Conservation (phyloP, 2,797 vertebrate species). For the Eremophila alpestris region DNA sequence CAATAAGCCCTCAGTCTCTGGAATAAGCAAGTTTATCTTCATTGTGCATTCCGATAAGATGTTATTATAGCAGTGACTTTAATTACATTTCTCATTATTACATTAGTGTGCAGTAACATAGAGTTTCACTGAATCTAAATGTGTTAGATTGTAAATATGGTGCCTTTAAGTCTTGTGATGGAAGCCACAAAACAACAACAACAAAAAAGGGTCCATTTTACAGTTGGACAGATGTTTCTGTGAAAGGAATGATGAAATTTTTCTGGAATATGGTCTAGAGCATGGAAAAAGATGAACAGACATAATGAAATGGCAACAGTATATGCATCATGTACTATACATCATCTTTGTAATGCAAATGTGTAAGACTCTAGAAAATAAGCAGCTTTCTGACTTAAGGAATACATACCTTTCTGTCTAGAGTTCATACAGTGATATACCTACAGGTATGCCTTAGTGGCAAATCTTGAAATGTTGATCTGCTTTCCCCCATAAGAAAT, state of each 20-base stretch:
- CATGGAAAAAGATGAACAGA: not conserved
- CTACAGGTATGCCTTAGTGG: not conserved
- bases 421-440: not conserved
- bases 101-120: conserved; percentile 61
- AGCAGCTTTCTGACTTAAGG: not conserved
- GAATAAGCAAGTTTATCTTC: conserved; percentile 70
- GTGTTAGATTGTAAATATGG: conserved; percentile 57
- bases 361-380: not conserved
- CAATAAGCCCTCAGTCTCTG: conserved; percentile 68
- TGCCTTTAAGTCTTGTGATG: conserved; percentile 65
- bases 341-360: not conserved
- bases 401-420: not conserved
- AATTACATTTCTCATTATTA: conserved; percentile 72
- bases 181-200: not conserved
- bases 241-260: not conserved
- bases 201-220: not conserved
- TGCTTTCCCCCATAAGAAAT: not conserved
- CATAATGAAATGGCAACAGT: not conserved
- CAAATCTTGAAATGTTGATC: not conserved
- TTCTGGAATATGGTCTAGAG: not conserved
- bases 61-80: conserved; percentile 69
- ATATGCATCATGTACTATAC: not conserved
- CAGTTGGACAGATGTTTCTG: not conserved
- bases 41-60: conserved; percentile 72
- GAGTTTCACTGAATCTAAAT: conserved; percentile 54